Base-by-base conservation (phyloP, 1,140 invertebrate species). In the Drosophila littoralis region DNA sequence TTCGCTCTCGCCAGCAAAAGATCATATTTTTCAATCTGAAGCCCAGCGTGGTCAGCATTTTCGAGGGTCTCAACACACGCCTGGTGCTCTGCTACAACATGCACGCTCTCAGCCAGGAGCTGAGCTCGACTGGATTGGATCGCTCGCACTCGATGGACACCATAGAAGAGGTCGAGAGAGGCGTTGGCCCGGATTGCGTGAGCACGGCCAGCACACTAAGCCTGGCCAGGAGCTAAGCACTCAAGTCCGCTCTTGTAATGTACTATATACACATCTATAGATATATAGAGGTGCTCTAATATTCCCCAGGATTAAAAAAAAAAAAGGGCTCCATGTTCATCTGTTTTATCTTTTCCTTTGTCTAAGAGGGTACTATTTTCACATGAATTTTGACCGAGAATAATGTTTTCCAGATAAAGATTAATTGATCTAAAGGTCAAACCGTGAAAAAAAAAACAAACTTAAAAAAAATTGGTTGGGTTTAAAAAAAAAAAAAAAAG, bases 11-110 rank as follows among this genome's bases (percentile, higher is more conserved):
- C 13, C 93, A 94, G 7, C 96, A 97, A 88, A 94, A 95, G 15
- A 93, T 97, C 6, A 95, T 96, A 79, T 97, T 97, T 92, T 97
- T 95, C 91, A 97, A 97, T 88, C 93, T 97, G 6, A 97, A 97
- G 86, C 95, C 96, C 1, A 96, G 95, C 69, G 96, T 97, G 32
- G 95, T 95, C 74, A 94, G 95, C 6, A 95, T 96, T 3, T 97
- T 97, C 81, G 96, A 97, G 88, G 96, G 96, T 1, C 92, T 97
- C 0, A 94, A 94, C 33, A 90, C 94, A 35, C 95, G 96, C 73
- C 95, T 97, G 80, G 93, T 95, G 6, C 94, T 96, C 7, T 96
- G 95, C 88, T 96, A 97, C 83, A 95, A 95, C 59, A 94, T 95
- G 73, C 94, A 96, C 38, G 94, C 95, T 35, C 92, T 97, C 28